Base-by-base conservation (phyloP, 2,888 invertebrate species). In the Nebria brevicollis region DNA sequence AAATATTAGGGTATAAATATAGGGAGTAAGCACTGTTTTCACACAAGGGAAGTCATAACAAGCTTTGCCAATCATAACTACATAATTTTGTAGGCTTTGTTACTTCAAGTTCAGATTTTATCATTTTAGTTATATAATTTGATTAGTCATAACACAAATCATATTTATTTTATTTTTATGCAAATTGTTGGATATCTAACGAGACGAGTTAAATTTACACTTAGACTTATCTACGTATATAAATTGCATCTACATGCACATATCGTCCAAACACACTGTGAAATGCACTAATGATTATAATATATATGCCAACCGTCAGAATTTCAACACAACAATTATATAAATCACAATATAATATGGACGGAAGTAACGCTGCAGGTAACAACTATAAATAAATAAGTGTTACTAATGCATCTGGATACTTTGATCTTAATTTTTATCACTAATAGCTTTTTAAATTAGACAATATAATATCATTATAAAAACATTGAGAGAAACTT, bases 141-240 rank as follows among this genome's bases (percentile, higher is more conserved):
- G 34, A 20, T 20, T 20, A 20, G 34, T 34, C 34, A 34, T 34
- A 34, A 34, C 34, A 34, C 34, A 0, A 34, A 34, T 34, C 34
- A 34, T 34, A 2, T 5, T 34, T 34, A 34, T 34, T 34, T 34
- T 34, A 34, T 34, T 34, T 34, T 34, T 34, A 34, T 34, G 34
- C 34, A 34, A 34, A 34, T 34, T 43, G 6, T 43, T 43, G 10
- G 6, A 43, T 8, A 8, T 43, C 43, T 43, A 11, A 54, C 10
- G 0, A 7, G 54, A 11, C 54, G 54, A 54, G 54, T 54, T 54
- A 54, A 11, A 7, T 54, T 54, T 54, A 54, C 54, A 66, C 65
- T n/a, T 42, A n/a, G 42, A 66, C 78, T 78, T 78, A 78, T 78
- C 78, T 54, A 42, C 74, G 66, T 65, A 43, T 64, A 73, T 78